Conservation (phyloP, 1,140 invertebrate genomes). For the Calliphora vicina region DNA sequence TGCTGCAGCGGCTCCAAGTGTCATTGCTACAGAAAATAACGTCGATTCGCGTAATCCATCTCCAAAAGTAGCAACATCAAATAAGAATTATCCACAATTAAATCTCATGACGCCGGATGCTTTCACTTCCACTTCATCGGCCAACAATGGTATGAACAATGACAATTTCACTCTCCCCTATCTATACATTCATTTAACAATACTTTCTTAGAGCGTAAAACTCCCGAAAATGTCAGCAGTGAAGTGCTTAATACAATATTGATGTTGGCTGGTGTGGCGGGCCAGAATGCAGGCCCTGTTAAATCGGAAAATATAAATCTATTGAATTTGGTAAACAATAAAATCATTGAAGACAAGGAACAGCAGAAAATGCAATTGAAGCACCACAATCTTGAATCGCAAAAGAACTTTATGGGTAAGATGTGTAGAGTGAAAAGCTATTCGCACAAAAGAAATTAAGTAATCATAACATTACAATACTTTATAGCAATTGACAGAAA, state of each 20-base stretch:
- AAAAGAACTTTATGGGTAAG: slow-evolving; percentile 53
- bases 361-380: slow-evolving; percentile 55
- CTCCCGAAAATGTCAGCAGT: slow-evolving; percentile 50
- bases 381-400: slow-evolving; percentile 48
- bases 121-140: slow-evolving; percentile 75
- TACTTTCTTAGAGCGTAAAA: slow-evolving; percentile 39
- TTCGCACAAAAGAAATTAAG: too few species aligned
- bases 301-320: slow-evolving; percentile 50
- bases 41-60: slow-evolving; percentile 49
- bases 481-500: slow-evolving; percentile 53
- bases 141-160: slow-evolving; percentile 61
- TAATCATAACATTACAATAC: neutral
- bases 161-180: neutral
- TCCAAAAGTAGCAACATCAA: slow-evolving; percentile 45
- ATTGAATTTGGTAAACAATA: slow-evolving; percentile 59
- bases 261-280: slow-evolving; percentile 58
- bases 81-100: slow-evolving; percentile 43
- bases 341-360: slow-evolving; percentile 56
- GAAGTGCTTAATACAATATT: slow-evolving; percentile 58
- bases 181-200: neutral
- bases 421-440: neutral
- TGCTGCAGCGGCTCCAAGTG: slow-evolving; percentile 47
- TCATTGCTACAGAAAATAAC: slow-evolving; percentile 43
- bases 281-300: slow-evolving; percentile 40
- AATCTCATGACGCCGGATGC: slow-evolving; percentile 90